Evolutionary conservation across 2,797 vertebrate species (phyloP).

Genomic region (Furcifer pardalis): DNA sequence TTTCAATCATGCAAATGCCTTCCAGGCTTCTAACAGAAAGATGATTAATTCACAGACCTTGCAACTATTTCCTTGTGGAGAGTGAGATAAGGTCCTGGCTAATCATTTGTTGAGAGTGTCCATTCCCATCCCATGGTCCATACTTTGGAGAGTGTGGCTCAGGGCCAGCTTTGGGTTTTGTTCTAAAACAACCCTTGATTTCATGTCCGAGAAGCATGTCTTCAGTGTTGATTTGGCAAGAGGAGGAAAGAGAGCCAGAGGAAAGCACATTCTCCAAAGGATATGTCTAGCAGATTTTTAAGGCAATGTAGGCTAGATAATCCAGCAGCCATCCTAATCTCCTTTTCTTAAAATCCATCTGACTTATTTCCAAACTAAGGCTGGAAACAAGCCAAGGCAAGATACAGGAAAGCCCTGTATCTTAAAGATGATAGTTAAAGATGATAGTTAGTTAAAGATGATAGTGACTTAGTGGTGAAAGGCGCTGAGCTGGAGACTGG

Average conservation of each 20-base stretch:
- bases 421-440: background rate
- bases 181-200: slow-evolving; percentile 3
- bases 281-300: background rate
- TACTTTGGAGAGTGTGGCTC: slow-evolving; percentile 11
- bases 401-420: background rate
- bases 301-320: background rate
- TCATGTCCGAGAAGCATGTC: background rate
- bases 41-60: slow-evolving; percentile 84
- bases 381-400: background rate
- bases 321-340: background rate
- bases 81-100: slow-evolving; percentile 17
- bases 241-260: background rate
- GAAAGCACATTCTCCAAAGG: background rate
- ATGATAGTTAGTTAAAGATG: background rate
- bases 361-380: background rate
- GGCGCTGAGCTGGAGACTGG: too few relatives aligned
- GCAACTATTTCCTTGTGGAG: slow-evolving; percentile 79
- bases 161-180: slow-evolving; percentile 6
- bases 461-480: too few relatives aligned
- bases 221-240: background rate
- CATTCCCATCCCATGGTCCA: slow-evolving; percentile 25
- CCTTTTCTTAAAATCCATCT: background rate
- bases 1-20: slow-evolving; percentile 81
- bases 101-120: slow-evolving; percentile 29
- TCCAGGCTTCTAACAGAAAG: slow-evolving; percentile 72